A percentile compares a stretch with the other conserved stretches of the same genome.
phyloP scores from a whole-genome alignment of 2,797 vertebrate species.

The Tenualosa thibaudeaui region DNA sequence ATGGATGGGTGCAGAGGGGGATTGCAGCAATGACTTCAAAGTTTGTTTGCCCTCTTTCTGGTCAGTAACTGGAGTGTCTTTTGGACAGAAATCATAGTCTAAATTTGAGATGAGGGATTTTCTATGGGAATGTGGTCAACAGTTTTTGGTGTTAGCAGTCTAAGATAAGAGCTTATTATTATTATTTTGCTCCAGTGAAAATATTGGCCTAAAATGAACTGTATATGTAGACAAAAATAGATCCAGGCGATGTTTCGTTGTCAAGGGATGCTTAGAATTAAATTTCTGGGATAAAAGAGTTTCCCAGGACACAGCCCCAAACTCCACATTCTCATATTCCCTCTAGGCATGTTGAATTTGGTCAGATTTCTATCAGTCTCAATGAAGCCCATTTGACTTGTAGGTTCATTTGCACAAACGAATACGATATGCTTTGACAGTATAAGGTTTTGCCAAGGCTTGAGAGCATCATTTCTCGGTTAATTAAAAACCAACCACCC shows the following conservation, averaged over 20 bases:
- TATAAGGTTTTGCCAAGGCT: background rate
- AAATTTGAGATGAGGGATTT: slow-evolving; percentile 6
- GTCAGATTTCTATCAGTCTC: background rate
- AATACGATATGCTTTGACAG: slow-evolving; percentile 2
- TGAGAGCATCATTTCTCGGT: background rate
- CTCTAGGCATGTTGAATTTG: background rate
- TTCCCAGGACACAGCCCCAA: background rate
- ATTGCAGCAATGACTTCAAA: background rate
- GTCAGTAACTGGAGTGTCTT: slow-evolving; percentile 38
- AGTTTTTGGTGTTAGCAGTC: slow-evolving; percentile 16
- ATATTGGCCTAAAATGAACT: slow-evolving; percentile 14
- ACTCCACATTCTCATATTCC: background rate
- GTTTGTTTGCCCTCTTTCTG: slow-evolving; percentile 23
- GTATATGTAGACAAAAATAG: background rate
- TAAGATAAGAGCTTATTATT: slow-evolving; percentile 31
- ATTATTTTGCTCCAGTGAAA: slow-evolving; percentile 9
- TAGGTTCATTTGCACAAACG: background rate
- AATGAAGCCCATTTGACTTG: background rate
- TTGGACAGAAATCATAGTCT: slow-evolving; percentile 30
- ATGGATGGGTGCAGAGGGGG: background rate
- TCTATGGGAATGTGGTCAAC: slow-evolving; percentile 26
- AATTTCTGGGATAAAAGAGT: background rate
- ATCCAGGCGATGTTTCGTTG: background rate
- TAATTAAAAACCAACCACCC: background rate
- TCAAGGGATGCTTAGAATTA: background rate